Evolutionary conservation across 2,113 vertebrate genomes (phyloP).

Genomic region (Pseudorectes ferrugineus): DNA sequence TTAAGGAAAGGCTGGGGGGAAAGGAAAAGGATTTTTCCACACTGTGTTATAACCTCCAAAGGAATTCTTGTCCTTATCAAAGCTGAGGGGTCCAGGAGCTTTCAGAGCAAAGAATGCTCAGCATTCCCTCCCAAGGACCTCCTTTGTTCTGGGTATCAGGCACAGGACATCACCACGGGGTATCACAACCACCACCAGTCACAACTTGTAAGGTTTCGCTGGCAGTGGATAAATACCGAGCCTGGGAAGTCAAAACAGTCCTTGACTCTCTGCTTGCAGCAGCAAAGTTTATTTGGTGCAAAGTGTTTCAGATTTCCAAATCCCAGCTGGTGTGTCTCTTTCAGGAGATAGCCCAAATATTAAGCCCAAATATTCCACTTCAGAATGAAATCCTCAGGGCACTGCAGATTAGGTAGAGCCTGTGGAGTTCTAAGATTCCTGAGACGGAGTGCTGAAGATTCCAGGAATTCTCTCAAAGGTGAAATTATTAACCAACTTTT

Average conservation of each 20-base stretch:
- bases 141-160: not conserved
- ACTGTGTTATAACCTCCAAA: not conserved
- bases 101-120: slow-evolving; percentile 39
- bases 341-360: not conserved
- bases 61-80: slow-evolving; percentile 12
- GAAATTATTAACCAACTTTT: slow-evolving; percentile 50
- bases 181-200: not conserved
- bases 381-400: slow-evolving; percentile 7
- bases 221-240: not conserved
- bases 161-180: not conserved
- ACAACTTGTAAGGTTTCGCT: slow-evolving; percentile 2
- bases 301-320: not conserved
- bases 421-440: slow-evolving; percentile 52
- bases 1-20: not conserved
- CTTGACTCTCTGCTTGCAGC: not conserved
- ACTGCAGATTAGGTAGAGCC: slow-evolving; percentile 14
- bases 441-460: slow-evolving; percentile 50
- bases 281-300: not conserved
- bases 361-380: not conserved
- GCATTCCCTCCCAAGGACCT: slow-evolving; percentile 23
- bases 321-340: not conserved
- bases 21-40: not conserved
- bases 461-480: slow-evolving; percentile 63
- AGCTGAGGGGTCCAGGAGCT: not conserved
- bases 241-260: slow-evolving; percentile 17